These are phyloP conservation scores for Macropis europaea DNA, from an alignment of 2,888 invertebrate species.

Conservation along the genomic window DNA sequence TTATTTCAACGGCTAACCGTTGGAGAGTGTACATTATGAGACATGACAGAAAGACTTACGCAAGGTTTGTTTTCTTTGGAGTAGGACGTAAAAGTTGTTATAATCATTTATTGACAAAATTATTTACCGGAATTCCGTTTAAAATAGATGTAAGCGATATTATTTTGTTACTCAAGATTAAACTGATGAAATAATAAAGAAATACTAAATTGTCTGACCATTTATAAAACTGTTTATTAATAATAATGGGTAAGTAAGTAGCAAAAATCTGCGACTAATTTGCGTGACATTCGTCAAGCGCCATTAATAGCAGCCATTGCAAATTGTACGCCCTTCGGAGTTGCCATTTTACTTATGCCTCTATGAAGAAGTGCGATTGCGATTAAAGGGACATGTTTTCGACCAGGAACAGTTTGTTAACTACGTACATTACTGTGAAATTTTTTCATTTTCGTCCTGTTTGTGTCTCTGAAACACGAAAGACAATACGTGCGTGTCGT, in stretches of 20 bases:
- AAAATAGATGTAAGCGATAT: slow-evolving; percentile 7
- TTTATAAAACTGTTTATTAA: neutral
- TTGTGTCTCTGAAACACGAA: no score
- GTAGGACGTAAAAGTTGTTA: neutral
- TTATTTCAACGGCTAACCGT: no score
- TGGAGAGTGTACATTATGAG: neutral
- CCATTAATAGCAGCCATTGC: slow-evolving; percentile 59
- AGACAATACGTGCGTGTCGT: no score
- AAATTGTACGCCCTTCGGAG: slow-evolving; percentile 55
- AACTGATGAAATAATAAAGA: slow-evolving; percentile 10
- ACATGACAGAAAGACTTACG: neutral
- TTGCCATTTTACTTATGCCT: slow-evolving; percentile 36
- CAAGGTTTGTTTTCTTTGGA: neutral
- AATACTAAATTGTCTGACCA: neutral
- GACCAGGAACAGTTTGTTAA: neutral
- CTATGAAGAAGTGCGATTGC: slow-evolving; percentile 24
- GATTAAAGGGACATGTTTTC: slow-evolving; percentile 16
- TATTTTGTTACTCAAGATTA: neutral
- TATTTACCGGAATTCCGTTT: neutral
- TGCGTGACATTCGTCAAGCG: slow-evolving; percentile 43
- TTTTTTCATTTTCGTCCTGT: no score
- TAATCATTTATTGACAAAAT: neutral
- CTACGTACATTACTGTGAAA: neutral
- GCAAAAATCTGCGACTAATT: no score
- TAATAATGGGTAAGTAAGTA: slow-evolving; percentile 13